These are phyloP conservation scores for Clinocottus analis DNA, from an alignment of 2,113 vertebrate species.

Conservation along the genomic window DNA sequence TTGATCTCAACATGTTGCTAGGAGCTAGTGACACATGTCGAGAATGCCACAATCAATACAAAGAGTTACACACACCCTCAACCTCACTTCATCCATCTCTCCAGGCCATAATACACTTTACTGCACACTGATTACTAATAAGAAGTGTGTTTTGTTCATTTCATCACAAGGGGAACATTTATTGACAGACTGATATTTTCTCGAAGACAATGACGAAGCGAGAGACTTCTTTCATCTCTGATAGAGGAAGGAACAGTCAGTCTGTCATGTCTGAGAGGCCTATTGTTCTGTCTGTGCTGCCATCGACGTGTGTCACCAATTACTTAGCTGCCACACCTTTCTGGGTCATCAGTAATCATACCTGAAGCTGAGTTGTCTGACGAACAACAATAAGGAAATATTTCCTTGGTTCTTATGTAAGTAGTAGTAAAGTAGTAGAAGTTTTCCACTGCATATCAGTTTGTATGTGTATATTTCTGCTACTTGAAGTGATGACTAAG, in stretches of 20 bases:
- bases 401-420: neutral
- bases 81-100: neutral
- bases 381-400: neutral
- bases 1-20: neutral
- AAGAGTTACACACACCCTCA: neutral
- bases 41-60: neutral
- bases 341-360: neutral
- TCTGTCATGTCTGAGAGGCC: neutral
- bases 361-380: accelerated
- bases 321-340: constrained; percentile 30
- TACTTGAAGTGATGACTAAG: neutral
- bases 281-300: constrained; percentile 36
- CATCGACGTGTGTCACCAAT: constrained; percentile 29
- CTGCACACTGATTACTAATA: neutral
- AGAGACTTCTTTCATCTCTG: neutral
- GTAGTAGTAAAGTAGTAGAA: neutral
- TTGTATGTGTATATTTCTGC: neutral
- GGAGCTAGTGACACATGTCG: neutral
- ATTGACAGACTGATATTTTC: neutral
- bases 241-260: constrained; percentile 7
- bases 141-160: neutral
- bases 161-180: neutral
- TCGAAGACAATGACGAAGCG: neutral
- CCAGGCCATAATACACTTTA: neutral
- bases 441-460: neutral